Percentiles rank a stretch among this genome's conserved stretches.
These are phyloP conservation scores for Teleopsis dalmanni DNA, from an alignment of 1,140 invertebrate species.

Conservation along the genomic window DNA sequence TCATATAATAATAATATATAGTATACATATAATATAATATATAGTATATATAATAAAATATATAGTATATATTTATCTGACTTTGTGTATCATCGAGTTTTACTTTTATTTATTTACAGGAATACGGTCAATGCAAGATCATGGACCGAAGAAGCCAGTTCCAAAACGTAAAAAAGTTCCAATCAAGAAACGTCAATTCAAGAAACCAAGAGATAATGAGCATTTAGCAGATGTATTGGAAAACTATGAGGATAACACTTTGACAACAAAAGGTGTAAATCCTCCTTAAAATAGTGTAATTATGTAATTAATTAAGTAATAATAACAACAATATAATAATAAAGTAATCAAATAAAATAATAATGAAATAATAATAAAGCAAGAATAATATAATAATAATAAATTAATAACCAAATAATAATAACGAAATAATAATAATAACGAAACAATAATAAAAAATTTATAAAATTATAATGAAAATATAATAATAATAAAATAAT, in stretches of 20 bases:
- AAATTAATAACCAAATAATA: too few species aligned
- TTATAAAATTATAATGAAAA: too few species aligned
- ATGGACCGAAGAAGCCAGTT: constrained; percentile 66
- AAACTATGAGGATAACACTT: constrained; percentile 58
- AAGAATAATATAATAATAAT: too few species aligned
- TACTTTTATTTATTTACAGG: constrained; percentile 38
- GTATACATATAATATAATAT: neutral
- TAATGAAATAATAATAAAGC: too few species aligned
- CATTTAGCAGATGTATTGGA: constrained; percentile 76
- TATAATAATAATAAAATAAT: too few species aligned
- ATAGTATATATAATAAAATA: neutral
- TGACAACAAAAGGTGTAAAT: constrained; percentile 38
- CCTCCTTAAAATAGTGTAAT: constrained; percentile 28
- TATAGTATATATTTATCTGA: neutral
- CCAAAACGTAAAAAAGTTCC: constrained; percentile 70
- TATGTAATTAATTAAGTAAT: too few species aligned
- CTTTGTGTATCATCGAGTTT: neutral
- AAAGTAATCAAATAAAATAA: too few species aligned
- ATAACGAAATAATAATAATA: too few species aligned
- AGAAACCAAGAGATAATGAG: constrained; percentile 78
- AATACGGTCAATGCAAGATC: constrained; percentile 79
- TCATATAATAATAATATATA: too few species aligned
- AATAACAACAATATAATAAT: too few species aligned
- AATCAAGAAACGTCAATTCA: constrained; percentile 64
- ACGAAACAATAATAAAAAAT: too few species aligned